Conservation (phyloP, 1,140 invertebrate genomes). For the Cydia amplana region DNA sequence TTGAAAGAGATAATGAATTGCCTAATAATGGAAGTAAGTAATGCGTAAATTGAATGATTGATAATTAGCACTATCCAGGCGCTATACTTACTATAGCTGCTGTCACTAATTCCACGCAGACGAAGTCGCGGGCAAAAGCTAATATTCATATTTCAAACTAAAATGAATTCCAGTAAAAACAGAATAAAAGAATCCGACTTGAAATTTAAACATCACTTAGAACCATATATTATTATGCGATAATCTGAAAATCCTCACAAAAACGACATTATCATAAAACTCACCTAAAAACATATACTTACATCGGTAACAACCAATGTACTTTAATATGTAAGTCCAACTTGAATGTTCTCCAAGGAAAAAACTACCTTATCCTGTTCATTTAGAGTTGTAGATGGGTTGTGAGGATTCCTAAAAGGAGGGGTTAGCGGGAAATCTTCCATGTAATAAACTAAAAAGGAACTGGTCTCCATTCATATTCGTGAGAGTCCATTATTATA, state of each 20-base stretch:
- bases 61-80: no score
- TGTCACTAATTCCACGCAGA: no score
- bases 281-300: constrained; percentile 15
- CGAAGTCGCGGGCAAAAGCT: no score
- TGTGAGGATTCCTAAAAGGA: background rate
- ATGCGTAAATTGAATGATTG: no score
- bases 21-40: no score
- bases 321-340: constrained; percentile 4
- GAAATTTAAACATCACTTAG: background rate
- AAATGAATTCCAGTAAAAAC: background rate
- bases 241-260: constrained; percentile 1
- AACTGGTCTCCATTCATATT: background rate
- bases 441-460: constrained; percentile 30
- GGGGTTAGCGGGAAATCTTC: background rate
- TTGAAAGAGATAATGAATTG: no score
- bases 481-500: constrained; percentile 18
- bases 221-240: background rate
- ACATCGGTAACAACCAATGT: constrained; percentile 15
- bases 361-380: background rate
- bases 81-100: no score
- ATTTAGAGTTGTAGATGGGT: background rate
- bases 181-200: background rate
- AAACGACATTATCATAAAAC: constrained; percentile 5
- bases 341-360: background rate
- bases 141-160: no score